phyloP scores from a whole-genome alignment of 2,113 vertebrate species.

The Gobiocypris rarus region DNA sequence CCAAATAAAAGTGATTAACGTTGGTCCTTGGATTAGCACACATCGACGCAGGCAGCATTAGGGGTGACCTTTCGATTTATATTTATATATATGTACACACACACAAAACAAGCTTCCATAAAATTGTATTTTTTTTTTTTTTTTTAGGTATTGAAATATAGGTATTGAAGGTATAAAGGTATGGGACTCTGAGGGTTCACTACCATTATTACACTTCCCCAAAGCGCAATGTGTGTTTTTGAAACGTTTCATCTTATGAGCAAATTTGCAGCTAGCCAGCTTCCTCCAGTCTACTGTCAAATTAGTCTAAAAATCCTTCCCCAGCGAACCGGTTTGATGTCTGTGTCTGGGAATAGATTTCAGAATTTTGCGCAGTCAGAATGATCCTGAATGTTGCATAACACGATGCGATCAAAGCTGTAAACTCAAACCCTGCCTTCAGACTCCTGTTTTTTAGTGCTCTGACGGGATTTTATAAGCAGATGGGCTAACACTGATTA shows the following conservation, averaged over 20 bases:
- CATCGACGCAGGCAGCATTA: background rate
- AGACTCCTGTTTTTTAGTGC: background rate
- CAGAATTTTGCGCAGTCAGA: conserved; percentile 21
- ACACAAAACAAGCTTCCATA: no score
- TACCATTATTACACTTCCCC: conserved; percentile 15
- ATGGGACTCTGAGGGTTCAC: background rate
- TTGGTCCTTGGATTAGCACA: background rate
- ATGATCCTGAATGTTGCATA: conserved; percentile 44
- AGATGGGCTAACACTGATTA: background rate
- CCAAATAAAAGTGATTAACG: background rate
- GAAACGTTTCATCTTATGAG: conserved; percentile 31
- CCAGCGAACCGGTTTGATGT: conserved; percentile 32
- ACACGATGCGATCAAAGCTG: conserved; percentile 58
- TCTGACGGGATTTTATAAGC: background rate
- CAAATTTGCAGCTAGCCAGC: conserved; percentile 20
- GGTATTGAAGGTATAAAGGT: background rate
- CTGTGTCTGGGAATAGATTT: conserved; percentile 21
- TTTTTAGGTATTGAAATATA: no score
- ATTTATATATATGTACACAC: no score
- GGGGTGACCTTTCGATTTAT: background rate
- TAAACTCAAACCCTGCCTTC: conserved; percentile 32
- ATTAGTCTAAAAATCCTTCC: conserved; percentile 50
- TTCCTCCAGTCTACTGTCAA: conserved; percentile 38
- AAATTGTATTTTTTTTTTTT: no score
- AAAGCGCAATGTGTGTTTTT: conserved; percentile 13